phyloP scores from a whole-genome alignment of 1,140 invertebrate genomes.

The Sarcophaga peregrina region DNA sequence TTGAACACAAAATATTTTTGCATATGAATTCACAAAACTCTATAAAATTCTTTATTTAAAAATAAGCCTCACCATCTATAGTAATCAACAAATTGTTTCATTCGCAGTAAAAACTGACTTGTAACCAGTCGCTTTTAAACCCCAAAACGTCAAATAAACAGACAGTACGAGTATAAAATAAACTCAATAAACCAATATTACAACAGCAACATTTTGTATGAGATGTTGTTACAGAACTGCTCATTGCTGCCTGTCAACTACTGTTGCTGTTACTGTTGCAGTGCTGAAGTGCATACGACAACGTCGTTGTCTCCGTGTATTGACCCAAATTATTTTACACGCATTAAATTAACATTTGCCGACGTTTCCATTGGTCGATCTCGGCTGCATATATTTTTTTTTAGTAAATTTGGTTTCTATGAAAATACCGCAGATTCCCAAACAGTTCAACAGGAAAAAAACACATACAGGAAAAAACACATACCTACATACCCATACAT shows the following conservation, averaged over 20 bases:
- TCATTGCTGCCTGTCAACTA: background rate
- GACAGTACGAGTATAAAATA: background rate
- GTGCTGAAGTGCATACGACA: background rate
- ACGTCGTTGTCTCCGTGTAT: constrained; percentile 8
- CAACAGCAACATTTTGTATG: background rate
- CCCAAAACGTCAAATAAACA: background rate
- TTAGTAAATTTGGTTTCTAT: too few relatives aligned
- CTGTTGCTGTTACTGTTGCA: background rate
- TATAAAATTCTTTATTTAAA: too few relatives aligned
- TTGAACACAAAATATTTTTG: too few relatives aligned
- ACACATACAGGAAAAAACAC: too few relatives aligned
- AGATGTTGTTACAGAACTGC: constrained; percentile 3
- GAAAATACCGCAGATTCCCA: too few relatives aligned
- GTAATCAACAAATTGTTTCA: background rate
- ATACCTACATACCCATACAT: too few relatives aligned
- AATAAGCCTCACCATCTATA: too few relatives aligned
- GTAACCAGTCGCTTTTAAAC: background rate
- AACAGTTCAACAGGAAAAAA: too few relatives aligned
- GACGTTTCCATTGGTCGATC: background rate
- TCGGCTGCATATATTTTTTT: background rate
- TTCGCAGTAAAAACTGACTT: background rate
- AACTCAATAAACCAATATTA: background rate
- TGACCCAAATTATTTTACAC: background rate
- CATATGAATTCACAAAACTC: too few relatives aligned
- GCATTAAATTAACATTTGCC: background rate